Percentiles rank a stretch among this genome's conserved stretches.
Evolutionary conservation across 2,113 vertebrate genomes (phyloP).

Genomic region (Grammomys surdaster): DNA sequence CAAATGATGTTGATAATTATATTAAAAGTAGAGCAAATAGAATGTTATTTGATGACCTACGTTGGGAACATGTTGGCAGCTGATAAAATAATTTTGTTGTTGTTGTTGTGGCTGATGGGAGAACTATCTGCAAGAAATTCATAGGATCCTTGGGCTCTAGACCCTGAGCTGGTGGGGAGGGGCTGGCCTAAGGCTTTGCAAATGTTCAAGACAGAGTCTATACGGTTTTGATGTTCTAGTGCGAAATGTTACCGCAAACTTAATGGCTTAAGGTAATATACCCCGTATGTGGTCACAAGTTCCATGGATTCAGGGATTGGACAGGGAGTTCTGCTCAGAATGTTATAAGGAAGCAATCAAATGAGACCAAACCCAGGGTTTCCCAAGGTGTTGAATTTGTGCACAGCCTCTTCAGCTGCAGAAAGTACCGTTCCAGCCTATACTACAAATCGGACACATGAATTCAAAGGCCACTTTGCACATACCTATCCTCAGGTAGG

Average conservation of each 20-base stretch:
- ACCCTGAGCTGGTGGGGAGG: background rate
- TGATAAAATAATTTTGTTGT: slow-evolving; percentile 19
- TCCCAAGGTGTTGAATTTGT: background rate
- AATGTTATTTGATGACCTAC: slow-evolving; percentile 68
- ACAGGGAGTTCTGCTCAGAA: background rate
- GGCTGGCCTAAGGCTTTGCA: background rate
- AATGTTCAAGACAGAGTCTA: background rate
- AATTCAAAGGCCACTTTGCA: too few relatives aligned
- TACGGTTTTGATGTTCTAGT: background rate
- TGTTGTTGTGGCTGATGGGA: background rate
- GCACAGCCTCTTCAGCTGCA: too few relatives aligned
- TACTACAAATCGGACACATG: too few relatives aligned
- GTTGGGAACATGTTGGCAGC: slow-evolving; percentile 66
- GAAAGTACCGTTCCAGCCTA: too few relatives aligned
- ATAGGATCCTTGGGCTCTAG: background rate
- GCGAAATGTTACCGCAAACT: background rate
- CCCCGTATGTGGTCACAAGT: background rate
- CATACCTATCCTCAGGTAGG: too few relatives aligned
- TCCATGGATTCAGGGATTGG: background rate
- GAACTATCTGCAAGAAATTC: background rate
- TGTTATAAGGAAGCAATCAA: background rate
- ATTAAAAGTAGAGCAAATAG: slow-evolving; percentile 76
- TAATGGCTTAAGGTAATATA: background rate
- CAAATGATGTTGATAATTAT: slow-evolving; percentile 63
- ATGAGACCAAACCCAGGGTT: background rate